Evolutionary conservation across 2,113 vertebrate genomes (phyloP).

Genomic region (Ochotona princeps): DNA sequence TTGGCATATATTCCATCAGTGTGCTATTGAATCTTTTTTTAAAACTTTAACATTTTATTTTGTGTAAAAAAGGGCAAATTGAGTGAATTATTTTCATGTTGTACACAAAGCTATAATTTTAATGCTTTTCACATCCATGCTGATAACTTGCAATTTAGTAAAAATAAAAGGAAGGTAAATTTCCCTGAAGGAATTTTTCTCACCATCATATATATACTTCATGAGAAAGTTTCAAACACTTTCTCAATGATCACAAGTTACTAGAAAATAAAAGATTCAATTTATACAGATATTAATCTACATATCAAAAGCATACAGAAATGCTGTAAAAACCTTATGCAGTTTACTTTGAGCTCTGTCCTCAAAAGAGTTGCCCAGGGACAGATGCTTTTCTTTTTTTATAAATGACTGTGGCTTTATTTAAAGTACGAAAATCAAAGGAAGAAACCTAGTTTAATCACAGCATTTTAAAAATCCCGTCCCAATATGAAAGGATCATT

Average conservation of each 20-base stretch:
- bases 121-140: slow-evolving; percentile 98
- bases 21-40: too few relatives aligned
- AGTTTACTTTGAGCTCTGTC: slow-evolving; percentile 88
- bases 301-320: slow-evolving; percentile 96
- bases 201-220: slow-evolving; percentile 94
- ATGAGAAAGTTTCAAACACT: slow-evolving; percentile 91
- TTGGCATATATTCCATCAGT: not conserved
- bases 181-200: slow-evolving; percentile 89
- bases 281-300: slow-evolving; percentile 93
- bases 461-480: slow-evolving; percentile 94
- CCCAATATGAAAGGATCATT: slow-evolving; percentile 93
- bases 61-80: slow-evolving; percentile 97
- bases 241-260: slow-evolving; percentile 92
- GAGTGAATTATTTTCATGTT: slow-evolving; percentile 95
- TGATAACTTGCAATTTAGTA: slow-evolving; percentile 91
- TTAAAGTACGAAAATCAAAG: slow-evolving; percentile 95
- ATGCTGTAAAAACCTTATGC: slow-evolving; percentile 95
- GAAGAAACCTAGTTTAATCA: slow-evolving; percentile 93
- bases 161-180: slow-evolving; percentile 92
- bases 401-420: slow-evolving; percentile 90
- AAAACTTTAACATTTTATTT: slow-evolving; percentile 90
- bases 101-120: slow-evolving; percentile 95
- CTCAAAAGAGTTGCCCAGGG: slow-evolving; percentile 86
- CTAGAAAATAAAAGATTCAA: slow-evolving; percentile 95
- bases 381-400: slow-evolving; percentile 89